Conservation (phyloP, 2,113 vertebrate genomes). For the Speoplatyrhinus poulsoni region DNA sequence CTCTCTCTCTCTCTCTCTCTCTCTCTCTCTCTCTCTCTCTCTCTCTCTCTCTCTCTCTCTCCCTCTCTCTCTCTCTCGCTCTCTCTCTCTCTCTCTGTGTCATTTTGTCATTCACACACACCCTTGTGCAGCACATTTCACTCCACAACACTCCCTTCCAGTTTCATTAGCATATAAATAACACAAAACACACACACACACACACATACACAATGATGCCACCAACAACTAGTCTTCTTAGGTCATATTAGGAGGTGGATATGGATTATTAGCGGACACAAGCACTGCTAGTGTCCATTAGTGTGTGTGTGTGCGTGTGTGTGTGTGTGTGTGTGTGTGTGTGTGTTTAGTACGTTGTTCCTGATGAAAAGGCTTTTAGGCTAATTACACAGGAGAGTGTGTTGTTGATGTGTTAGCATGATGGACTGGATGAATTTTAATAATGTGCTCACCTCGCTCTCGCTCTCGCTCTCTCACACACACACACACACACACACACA, state of each 20-base stretch:
- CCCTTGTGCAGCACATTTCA: constrained; percentile 1
- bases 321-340: constrained; percentile 1
- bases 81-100: constrained; percentile 5
- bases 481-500: not conserved
- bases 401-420: constrained; percentile 21
- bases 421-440: constrained; percentile 41
- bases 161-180: constrained; percentile 68
- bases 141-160: constrained; percentile 40
- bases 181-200: constrained; percentile 43
- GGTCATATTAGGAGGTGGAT: constrained; percentile 41
- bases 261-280: constrained; percentile 33
- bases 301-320: constrained; percentile 4
- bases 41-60: too few relatives aligned
- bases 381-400: constrained; percentile 60
- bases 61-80: not conserved
- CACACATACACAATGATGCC: constrained; percentile 19
- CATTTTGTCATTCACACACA: not conserved
- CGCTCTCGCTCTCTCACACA: not conserved
- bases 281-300: constrained; percentile 35
- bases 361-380: constrained; percentile 70
- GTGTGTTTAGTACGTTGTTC: constrained; percentile 3
- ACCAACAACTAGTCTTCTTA: constrained; percentile 40
- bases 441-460: constrained; percentile 1
- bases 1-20: too few relatives aligned
- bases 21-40: too few relatives aligned